These are phyloP conservation scores for Phthorimaea operculella DNA, from an alignment of 1,140 invertebrate species.

Conservation along the genomic window DNA sequence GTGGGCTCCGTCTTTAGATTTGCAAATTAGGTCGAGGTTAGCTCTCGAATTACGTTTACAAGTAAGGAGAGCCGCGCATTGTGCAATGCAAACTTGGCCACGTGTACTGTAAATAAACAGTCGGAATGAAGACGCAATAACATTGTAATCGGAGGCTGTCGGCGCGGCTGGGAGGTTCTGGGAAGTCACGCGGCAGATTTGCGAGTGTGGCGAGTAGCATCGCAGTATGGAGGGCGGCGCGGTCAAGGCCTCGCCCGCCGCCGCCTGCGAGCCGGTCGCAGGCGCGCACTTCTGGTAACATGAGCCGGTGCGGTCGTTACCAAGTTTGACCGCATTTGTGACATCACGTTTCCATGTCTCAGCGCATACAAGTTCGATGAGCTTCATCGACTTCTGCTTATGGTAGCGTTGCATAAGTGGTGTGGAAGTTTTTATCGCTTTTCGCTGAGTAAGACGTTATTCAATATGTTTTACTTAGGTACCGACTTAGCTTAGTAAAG, in stretches of 20 bases:
- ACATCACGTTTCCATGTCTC: background rate
- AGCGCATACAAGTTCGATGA: too few relatives aligned
- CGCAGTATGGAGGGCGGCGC: constrained; percentile 16
- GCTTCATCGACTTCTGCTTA: too few relatives aligned
- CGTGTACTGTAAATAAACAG: constrained; percentile 21
- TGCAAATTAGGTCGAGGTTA: constrained; percentile 11
- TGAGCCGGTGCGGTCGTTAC: constrained; percentile 27
- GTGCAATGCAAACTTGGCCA: constrained; percentile 12
- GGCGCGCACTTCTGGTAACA: constrained; percentile 36
- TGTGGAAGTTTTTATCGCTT: too few relatives aligned
- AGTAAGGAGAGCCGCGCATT: constrained; percentile 10
- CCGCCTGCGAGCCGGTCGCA: constrained; percentile 22
- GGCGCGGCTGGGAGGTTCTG: constrained; percentile 19
- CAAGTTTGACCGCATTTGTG: background rate
- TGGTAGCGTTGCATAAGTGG: too few relatives aligned
- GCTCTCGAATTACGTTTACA: background rate
- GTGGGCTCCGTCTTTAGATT: background rate
- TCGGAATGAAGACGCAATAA: constrained; percentile 23
- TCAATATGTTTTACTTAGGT: too few relatives aligned
- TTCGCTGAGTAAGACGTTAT: too few relatives aligned
- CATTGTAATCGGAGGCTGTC: constrained; percentile 32
- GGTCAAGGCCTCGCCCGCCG: constrained; percentile 51
- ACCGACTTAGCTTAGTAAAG: too few relatives aligned
- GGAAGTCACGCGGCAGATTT: constrained; percentile 31
- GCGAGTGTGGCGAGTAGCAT: constrained; percentile 11